These are phyloP conservation scores for Eulacestoma nigropectus DNA, from an alignment of 2,113 vertebrate genomes.

Conservation along the genomic window DNA sequence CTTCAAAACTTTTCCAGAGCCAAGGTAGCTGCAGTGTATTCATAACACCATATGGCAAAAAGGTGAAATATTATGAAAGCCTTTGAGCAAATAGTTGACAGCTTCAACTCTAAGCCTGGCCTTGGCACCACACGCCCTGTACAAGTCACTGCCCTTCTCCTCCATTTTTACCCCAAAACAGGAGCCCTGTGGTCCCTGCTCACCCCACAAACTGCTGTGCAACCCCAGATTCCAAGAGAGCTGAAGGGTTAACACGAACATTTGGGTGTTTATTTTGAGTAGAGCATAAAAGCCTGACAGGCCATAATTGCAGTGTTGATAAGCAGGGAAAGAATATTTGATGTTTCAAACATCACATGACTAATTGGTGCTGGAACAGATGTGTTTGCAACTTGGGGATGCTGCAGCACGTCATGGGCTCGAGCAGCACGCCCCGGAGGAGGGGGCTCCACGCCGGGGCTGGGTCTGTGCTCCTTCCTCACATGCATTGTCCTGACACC, in stretches of 20 bases:
- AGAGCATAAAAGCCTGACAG: slow-evolving; percentile 47
- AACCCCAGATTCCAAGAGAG: not conserved
- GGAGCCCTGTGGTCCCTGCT: not conserved
- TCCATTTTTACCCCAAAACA: not conserved
- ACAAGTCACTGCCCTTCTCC: not conserved
- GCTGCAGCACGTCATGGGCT: not conserved
- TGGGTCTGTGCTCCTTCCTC: not conserved
- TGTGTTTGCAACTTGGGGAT: slow-evolving; percentile 31
- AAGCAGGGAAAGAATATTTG: slow-evolving; percentile 57
- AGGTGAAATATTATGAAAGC: not conserved
- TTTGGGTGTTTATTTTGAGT: slow-evolving; percentile 63
- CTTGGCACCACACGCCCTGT: accelerated
- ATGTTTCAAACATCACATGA: slow-evolving; percentile 51
- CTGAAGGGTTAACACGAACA: slow-evolving; percentile 14
- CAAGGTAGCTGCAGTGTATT: not conserved
- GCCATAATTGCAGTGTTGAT: slow-evolving; percentile 65
- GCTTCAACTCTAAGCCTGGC: not conserved
- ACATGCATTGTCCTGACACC: not conserved
- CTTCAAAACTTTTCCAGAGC: not conserved
- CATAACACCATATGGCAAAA: accelerated
- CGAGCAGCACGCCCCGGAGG: accelerated
- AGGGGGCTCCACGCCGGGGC: accelerated
- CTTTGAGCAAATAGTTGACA: not conserved
- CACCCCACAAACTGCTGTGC: accelerated
- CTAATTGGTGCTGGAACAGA: slow-evolving; percentile 41